A percentile compares a stretch with the other conserved stretches of the same genome.
Conservation (phyloP, 2,113 vertebrate genomes). For the Aegypius monachus region DNA sequence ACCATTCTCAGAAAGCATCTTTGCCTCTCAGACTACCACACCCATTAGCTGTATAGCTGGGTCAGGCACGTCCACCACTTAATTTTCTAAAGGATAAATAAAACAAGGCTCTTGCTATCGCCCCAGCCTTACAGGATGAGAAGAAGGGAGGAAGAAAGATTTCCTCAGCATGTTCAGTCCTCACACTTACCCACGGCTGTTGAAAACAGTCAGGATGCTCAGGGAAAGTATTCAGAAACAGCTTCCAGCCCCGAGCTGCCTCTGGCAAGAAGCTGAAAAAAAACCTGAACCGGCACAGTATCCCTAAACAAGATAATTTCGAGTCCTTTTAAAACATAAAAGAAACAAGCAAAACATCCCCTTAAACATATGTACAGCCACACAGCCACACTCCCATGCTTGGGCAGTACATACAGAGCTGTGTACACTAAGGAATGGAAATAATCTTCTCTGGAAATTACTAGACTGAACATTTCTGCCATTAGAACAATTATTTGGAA, state of each 20-base stretch:
- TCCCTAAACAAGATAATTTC: background rate
- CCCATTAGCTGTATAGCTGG: background rate
- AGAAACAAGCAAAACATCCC: background rate
- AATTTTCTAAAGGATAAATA: background rate
- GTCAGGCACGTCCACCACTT: background rate
- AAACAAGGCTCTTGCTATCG: background rate
- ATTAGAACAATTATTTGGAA: background rate
- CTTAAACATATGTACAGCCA: accelerated
- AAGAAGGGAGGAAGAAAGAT: background rate
- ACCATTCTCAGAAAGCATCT: background rate
- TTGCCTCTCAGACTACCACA: background rate
- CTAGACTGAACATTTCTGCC: background rate
- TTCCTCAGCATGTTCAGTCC: background rate
- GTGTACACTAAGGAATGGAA: background rate
- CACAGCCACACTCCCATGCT: background rate
- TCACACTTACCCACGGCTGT: background rate
- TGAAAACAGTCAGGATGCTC: background rate
- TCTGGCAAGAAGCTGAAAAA: background rate
- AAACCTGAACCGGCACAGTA: background rate
- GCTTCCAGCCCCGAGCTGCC: background rate
- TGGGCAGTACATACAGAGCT: background rate
- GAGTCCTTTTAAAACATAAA: too few species aligned
- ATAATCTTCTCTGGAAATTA: background rate
- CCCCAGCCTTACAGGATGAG: background rate
- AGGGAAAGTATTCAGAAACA: background rate